phyloP scores from a whole-genome alignment of 2,888 invertebrate species.

The Syrphus vitripennis region DNA sequence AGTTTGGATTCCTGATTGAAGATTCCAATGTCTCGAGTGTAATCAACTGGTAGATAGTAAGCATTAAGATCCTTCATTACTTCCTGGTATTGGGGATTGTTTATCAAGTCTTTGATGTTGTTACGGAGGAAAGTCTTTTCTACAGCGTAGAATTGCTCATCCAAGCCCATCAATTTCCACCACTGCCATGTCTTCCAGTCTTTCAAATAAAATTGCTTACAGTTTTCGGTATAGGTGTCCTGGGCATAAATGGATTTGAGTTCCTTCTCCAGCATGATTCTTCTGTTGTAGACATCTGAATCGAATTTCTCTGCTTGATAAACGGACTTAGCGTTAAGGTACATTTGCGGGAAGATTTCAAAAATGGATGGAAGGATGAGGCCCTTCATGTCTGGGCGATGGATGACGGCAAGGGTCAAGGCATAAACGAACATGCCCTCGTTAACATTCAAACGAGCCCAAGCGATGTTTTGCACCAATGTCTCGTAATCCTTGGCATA shows the following conservation, averaged over 20 bases:
- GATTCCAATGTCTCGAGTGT: constrained; percentile 82
- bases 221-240: constrained; percentile 68
- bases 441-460: constrained; percentile 86
- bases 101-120: constrained; percentile 73
- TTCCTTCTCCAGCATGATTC: constrained; percentile 79
- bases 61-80: constrained; percentile 76
- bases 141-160: constrained; percentile 75
- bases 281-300: constrained; percentile 79
- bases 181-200: constrained; percentile 78
- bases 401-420: constrained; percentile 86
- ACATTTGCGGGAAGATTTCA: constrained; percentile 90
- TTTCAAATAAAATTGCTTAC: constrained; percentile 49
- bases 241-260: constrained; percentile 75
- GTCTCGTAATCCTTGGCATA: constrained; percentile 88
- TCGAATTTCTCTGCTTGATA: constrained; percentile 85
- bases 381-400: constrained; percentile 85
- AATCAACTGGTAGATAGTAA: constrained; percentile 82
- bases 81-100: constrained; percentile 74
- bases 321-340: constrained; percentile 87
- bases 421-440: constrained; percentile 88
- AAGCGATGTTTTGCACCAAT: constrained; percentile 86
- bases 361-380: constrained; percentile 87
- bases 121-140: constrained; percentile 76
- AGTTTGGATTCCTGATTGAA: constrained; percentile 83
- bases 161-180: constrained; percentile 78